phyloP scores from a whole-genome alignment of 1,140 invertebrate species.

The Pseudomyrmex dendroicus region DNA sequence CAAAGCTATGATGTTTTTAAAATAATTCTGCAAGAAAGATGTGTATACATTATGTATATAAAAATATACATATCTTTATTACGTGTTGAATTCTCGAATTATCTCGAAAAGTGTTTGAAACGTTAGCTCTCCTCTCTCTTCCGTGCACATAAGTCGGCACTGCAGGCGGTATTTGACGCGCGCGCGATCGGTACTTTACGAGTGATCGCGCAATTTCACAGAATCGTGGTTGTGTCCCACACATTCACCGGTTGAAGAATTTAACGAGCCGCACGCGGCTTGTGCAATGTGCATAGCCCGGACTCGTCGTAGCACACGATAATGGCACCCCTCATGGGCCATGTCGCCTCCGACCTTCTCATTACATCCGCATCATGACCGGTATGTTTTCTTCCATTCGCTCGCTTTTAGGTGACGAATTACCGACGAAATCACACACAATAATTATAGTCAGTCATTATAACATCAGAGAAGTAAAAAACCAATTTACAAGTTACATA shows the following conservation, averaged over 20 bases:
- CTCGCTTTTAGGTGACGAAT: neutral
- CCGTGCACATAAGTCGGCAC: neutral
- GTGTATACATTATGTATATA: no score
- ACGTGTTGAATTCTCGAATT: no score
- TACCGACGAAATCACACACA: neutral
- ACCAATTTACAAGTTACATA: no score
- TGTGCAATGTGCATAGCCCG: neutral
- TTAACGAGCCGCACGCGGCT: constrained; percentile 56
- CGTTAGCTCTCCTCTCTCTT: neutral
- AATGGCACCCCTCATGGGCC: constrained; percentile 22
- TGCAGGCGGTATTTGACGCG: constrained; percentile 23
- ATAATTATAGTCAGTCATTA: neutral
- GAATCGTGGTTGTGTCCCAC: constrained; percentile 28
- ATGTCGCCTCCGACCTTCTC: constrained; percentile 33
- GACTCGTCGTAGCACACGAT: constrained; percentile 38
- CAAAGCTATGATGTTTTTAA: no score
- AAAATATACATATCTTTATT: no score
- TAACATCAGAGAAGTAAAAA: no score
- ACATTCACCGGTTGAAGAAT: constrained; percentile 28
- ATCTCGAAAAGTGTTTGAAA: neutral
- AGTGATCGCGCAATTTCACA: constrained; percentile 54
- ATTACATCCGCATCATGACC: constrained; percentile 14
- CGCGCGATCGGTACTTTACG: constrained; percentile 24
- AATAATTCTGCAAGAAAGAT: no score
- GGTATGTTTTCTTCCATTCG: constrained; percentile 1